Base-by-base conservation (phyloP, 2,797 vertebrate genomes). In the Eulemur coronatus region DNA sequence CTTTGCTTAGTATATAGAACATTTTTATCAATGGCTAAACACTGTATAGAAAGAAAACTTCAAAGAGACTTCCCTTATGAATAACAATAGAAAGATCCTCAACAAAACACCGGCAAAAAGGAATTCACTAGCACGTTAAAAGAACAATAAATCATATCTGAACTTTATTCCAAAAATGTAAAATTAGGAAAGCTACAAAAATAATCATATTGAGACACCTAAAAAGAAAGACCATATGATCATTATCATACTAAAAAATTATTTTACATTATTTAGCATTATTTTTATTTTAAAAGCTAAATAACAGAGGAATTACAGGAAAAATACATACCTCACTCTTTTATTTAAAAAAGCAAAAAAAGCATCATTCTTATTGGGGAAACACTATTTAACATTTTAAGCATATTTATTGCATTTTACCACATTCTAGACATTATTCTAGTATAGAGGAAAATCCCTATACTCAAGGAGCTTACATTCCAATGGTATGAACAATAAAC, bases 151-250 rank as follows among this genome's bases (percentile, higher is more conserved):
- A 48, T 80, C 20, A 67, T 59, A 75, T 59, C 67, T 90, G n/a
- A 73, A 57, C 15, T 90, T 92, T 96, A 93, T 81, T 80, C 22
- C 4, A 67, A n/a, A 94, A 87, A 12, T 91, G 13, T 7, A 81
- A 86, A 75, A 91, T 61, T 87, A 80, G 52, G 26, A 87, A 76
- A 91, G 52, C 43, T 81, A 55, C 55, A 92, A 93, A 89, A 63
- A 89, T 76, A 96, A 90, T 78, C 52, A 86, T 72, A 59, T 75
- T 50, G 63, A 95, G 30, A 75, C 4, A 87, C 26, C 55, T 93
- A 85, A 65, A 65, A 96, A 70, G 15, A 84, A 50, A 79, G 52
- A 67, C 69, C 70, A 43, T 43, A 11, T 63, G 3, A 43, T 15
- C 70, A 4, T 30, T 12, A 80, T 73, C 84, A 84, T n/a, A 65